A percentile compares a stretch with the other conserved stretches of the same genome.
Conservation (phyloP, 2,113 vertebrate species). For the Ceyx melanurus region DNA sequence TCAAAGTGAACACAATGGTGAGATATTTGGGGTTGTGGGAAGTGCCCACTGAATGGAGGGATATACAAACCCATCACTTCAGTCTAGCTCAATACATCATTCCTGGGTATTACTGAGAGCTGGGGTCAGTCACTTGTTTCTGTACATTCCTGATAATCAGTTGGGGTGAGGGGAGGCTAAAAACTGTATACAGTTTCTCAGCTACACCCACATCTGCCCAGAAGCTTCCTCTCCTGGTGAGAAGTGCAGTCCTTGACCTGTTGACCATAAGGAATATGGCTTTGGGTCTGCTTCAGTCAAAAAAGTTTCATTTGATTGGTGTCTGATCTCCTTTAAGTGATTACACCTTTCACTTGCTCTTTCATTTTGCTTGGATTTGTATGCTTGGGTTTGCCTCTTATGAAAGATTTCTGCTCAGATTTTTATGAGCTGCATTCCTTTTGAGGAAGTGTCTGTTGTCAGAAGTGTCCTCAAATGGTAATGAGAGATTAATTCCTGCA, state of each 20-base stretch:
- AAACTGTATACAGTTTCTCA: neutral
- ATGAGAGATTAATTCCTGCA: neutral
- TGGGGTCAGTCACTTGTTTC: neutral
- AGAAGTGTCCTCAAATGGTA: neutral
- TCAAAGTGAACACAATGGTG: neutral
- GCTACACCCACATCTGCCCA: neutral
- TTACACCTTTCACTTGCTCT: neutral
- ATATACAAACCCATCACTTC: neutral
- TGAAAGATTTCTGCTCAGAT: neutral
- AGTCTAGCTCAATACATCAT: neutral
- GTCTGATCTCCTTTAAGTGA: neutral
- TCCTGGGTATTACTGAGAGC: neutral
- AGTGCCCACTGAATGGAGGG: neutral
- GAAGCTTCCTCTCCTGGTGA: neutral
- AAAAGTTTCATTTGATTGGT: neutral
- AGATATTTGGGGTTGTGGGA: neutral
- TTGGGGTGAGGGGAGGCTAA: neutral
- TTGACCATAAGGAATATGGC: neutral
- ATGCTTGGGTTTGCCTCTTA: neutral
- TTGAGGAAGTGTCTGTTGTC: neutral
- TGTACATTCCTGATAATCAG: neutral
- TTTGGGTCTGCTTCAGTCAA: accelerated
- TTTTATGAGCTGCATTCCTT: neutral
- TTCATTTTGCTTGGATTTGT: neutral
- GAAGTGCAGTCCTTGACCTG: neutral